Conservation (phyloP, 1,140 invertebrate species). For the Trichomalopsis sarcophagae region DNA sequence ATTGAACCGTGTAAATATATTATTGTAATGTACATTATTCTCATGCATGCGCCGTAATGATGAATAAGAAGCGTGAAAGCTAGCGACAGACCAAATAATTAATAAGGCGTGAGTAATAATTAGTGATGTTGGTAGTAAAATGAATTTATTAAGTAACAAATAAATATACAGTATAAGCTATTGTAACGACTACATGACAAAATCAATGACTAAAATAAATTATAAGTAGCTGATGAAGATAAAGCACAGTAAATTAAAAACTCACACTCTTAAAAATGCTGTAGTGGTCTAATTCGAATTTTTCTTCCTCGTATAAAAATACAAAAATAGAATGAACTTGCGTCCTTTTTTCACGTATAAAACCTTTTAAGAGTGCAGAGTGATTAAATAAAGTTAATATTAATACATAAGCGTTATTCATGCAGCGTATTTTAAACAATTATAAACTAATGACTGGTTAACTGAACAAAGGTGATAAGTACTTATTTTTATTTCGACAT, state of each 20-base stretch:
- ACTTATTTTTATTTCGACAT: background rate
- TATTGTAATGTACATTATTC: background rate
- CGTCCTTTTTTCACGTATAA: background rate
- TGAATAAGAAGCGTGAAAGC: background rate
- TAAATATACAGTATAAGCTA: conserved; percentile 10
- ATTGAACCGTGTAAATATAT: background rate
- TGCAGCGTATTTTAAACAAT: background rate
- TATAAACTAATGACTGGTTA: background rate
- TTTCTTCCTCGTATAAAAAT: background rate
- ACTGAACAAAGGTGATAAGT: background rate
- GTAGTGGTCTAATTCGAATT: background rate
- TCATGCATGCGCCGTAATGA: background rate
- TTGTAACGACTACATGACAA: background rate
- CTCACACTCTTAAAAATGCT: background rate
- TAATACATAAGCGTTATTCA: conserved; percentile 26
- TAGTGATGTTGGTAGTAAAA: conserved; percentile 28
- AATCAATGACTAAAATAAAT: background rate
- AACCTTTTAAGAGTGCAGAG: background rate
- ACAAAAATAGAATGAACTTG: background rate
- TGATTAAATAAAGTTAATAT: conserved; percentile 5
- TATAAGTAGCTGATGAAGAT: conserved; percentile 11
- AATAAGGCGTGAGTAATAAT: conserved; percentile 24
- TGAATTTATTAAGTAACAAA: conserved; percentile 39
- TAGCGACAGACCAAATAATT: background rate
- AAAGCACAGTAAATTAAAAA: background rate